Base-by-base conservation (phyloP, 2,113 vertebrate species). In the Cryptomyrus ogoouensis region DNA sequence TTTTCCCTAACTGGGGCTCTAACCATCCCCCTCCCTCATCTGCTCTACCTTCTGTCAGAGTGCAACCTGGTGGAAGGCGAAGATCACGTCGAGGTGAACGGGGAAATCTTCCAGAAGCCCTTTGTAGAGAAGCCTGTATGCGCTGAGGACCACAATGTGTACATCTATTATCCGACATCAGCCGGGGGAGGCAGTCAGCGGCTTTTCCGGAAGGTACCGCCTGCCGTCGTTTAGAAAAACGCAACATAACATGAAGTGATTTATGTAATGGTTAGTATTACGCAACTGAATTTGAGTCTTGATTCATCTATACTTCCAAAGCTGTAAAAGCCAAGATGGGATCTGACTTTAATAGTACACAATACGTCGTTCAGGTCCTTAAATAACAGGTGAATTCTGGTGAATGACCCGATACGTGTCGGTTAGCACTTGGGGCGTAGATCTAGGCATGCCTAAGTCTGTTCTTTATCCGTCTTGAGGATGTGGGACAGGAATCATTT, bases 71-170 rank as follows among this genome's bases (percentile, higher is more conserved):
- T 99, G 91, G 98, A 99, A 93, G 98, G 97, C 66, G 98, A 99
- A 93, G 98, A 99, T 94, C 98, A 99, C 0, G 98, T 99, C 92
- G 98, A 99, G 94, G 98, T 99, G 70, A 99, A 99, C 0, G 98
- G 98, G 42, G 97, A 98, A 84, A 94, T 99, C 84, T 99, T 99
- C 94, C 98, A 97, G 53, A 99, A 99, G 93, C 98, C 98, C 0
- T 99, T 99, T 90, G 98, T 99, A 42, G 98, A 99, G 95, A 99
- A 99, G 94, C 98, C 98, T 0, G 98, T 99, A 91, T 99, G 98
- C 89, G 98, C 98, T 0, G 98, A 99, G 93, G 98, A 99, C 94
- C 98, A 99, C 95, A 99, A 99, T 0, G 98, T 99, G 89, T 99
- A 99, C 91, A 99, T 99, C 95, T 99, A 99, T 95, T 99, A 99